Conservation (phyloP, 2,888 invertebrate genomes). For the Orthosia gracilis region DNA sequence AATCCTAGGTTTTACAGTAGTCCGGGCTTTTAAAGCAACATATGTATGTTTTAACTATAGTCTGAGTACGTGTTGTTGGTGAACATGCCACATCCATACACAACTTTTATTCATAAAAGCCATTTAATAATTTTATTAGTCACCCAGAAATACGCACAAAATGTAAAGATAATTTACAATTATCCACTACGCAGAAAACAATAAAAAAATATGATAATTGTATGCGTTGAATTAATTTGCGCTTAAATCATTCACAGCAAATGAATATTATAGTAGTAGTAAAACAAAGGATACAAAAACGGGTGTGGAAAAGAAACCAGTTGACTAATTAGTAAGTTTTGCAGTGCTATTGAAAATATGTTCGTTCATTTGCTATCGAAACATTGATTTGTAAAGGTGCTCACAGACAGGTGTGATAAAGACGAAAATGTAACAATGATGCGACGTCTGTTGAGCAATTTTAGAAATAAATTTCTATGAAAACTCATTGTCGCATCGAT, state of each 20-base stretch:
- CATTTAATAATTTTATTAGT: neutral
- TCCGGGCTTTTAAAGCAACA: too few relatives aligned
- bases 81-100: neutral
- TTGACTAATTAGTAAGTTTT: conserved; percentile 14
- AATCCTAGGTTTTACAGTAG: too few relatives aligned
- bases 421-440: neutral
- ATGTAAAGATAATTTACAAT: conserved; percentile 5
- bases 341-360: conserved; percentile 22
- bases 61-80: neutral
- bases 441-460: too few relatives aligned
- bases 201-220: conserved; percentile 28
- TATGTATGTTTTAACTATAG: neutral
- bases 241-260: conserved; percentile 1
- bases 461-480: too few relatives aligned
- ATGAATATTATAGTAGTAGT: conserved; percentile 13
- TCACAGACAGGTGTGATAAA: neutral
- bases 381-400: conserved; percentile 20
- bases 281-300: conserved; percentile 12
- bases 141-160: conserved; percentile 5
- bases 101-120: conserved; percentile 18
- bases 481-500: too few relatives aligned
- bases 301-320: neutral
- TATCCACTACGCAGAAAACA: conserved; percentile 5
- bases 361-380: conserved; percentile 20
- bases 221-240: conserved; percentile 5